Base-by-base conservation (phyloP, 2,797 vertebrate genomes). In the Eulemur rubriventer region DNA sequence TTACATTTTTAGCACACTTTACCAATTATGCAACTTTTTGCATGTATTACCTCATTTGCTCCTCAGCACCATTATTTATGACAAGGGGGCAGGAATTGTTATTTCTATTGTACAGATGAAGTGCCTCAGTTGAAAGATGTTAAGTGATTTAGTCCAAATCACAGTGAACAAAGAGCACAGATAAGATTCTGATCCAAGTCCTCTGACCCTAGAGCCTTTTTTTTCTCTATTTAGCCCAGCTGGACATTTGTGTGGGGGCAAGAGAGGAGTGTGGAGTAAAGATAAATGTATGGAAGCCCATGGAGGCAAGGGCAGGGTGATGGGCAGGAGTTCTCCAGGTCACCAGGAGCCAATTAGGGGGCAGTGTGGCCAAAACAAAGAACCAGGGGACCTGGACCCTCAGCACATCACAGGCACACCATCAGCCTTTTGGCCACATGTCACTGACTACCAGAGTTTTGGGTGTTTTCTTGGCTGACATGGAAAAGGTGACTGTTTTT, bases 361-460 rank as follows among this genome's bases (percentile, higher is more conserved):
- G 7, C 33, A 59, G 6, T 35, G n/a, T 76, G 61, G 92, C 88
- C 92, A 89, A 97, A 96, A 81, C 96, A 96, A 85, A 83, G 10
- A 4, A 33, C 2, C 52, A 72, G 79, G 63, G 30, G 2, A 24
- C 0, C n/a, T 11, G 10, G 83, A 67, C 12, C 52, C 69, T 63
- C 59, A 13, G n/a, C 73, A 76, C 14, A 35, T 81, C 50, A 9
- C 0, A 43, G 33, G 24, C 22, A 17, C 7, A 6, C 7, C 12
- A 14, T 50, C 61, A 92, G 78, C 11, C 8, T 70, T 57, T 82
- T 4, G 38, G 20, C 33, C 18, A 46, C 4, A 67, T 1, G 28
- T 93, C 30, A 80, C 43, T 50, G 18, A 55, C 6, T 63, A 92
- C 24, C n/a, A 86, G 24, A 7, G 13, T 28, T 75, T 22, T 10